These are phyloP conservation scores for Gasterosteus aculeatus DNA, from an alignment of 2,113 vertebrate genomes.

Conservation along the genomic window DNA sequence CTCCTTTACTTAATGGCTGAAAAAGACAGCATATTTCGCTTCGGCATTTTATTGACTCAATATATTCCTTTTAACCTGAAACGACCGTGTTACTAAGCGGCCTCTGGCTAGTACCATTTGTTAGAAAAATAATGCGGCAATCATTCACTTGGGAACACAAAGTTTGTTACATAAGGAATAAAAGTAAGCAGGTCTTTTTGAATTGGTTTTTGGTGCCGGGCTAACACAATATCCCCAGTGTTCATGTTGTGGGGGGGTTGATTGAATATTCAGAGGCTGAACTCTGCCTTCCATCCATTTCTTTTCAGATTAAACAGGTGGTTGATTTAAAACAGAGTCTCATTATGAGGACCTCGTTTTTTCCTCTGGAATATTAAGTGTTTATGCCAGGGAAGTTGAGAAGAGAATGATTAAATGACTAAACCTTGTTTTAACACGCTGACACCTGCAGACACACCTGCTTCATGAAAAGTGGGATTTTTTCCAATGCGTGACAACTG, in stretches of 20 bases:
- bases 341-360: background rate
- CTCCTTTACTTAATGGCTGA: background rate
- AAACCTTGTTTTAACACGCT: background rate
- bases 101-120: background rate
- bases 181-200: background rate
- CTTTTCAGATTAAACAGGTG: slow-evolving; percentile 51
- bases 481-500: background rate
- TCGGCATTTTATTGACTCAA: background rate
- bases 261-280: slow-evolving; percentile 42
- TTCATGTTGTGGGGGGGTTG: slow-evolving; percentile 11
- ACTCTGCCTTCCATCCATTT: slow-evolving; percentile 8
- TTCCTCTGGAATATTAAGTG: background rate
- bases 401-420: slow-evolving; percentile 24
- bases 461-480: background rate
- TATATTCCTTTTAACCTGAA: background rate
- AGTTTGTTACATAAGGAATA: background rate
- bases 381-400: background rate
- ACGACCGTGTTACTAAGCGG: background rate
- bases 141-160: background rate
- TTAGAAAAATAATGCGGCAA: background rate
- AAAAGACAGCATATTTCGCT: background rate
- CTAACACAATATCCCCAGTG: background rate
- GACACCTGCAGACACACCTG: slow-evolving; percentile 20
- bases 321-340: slow-evolving; percentile 21
- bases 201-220: background rate